Percentiles rank a stretch among this genome's conserved stretches.
Evolutionary conservation across 30 jellyfish, hydroid and myxozoan species (phyloP).

Genomic region (Clytia hemisphaerica): DNA sequence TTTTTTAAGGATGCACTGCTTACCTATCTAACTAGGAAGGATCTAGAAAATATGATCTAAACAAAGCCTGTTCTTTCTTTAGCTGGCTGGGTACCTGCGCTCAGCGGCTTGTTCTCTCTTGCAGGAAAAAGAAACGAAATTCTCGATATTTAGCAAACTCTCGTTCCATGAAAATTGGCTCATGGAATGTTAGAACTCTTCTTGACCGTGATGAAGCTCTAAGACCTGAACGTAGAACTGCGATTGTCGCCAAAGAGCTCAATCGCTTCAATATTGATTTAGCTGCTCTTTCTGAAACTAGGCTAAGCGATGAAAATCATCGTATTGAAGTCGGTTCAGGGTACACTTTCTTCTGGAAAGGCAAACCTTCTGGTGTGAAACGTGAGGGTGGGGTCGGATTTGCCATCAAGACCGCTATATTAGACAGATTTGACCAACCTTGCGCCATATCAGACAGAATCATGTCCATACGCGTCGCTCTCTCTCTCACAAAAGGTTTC

Average conservation of each 20-base stretch:
- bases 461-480: slow-evolving; percentile 24
- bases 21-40: no score
- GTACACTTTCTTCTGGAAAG: slow-evolving; percentile 28
- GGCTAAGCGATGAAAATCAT: slow-evolving; percentile 16
- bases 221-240: slow-evolving; percentile 30
- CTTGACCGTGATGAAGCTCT: not conserved
- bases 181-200: slow-evolving; percentile 37
- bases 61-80: no score
- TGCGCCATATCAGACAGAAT: slow-evolving; percentile 9
- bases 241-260: slow-evolving; percentile 22
- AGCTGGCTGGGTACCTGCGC: no score
- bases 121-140: no score
- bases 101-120: no score
- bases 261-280: slow-evolving; percentile 7
- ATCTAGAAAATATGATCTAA: no score
- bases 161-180: slow-evolving; percentile 7
- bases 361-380: not conserved
- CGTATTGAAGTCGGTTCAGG: not conserved
- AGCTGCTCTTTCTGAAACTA: slow-evolving; percentile 23
- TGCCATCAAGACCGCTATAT: slow-evolving; percentile 8
- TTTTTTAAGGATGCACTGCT: no score
- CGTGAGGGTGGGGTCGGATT: slow-evolving; percentile 18
- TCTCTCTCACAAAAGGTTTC: slow-evolving; percentile 8
- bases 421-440: not conserved
- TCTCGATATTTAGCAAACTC: no score